phyloP scores from a whole-genome alignment of 2,113 vertebrate genomes.

The Malurus elegans region DNA sequence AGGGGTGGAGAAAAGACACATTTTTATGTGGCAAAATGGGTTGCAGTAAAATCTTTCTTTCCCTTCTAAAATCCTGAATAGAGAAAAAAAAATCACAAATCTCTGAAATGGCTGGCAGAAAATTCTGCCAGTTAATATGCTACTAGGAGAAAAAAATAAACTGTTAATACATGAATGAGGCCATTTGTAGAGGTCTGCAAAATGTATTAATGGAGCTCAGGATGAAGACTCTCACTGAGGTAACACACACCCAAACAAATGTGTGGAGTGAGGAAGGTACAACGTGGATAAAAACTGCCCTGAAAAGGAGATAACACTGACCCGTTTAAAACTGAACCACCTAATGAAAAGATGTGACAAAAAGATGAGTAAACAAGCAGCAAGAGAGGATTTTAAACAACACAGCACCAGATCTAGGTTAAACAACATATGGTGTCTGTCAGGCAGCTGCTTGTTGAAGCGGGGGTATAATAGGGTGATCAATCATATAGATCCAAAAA shows the following conservation, averaged over 20 bases:
- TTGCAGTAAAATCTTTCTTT: background rate
- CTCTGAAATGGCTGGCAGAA: background rate
- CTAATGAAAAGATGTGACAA: background rate
- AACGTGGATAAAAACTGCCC: background rate
- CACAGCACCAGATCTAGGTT: background rate
- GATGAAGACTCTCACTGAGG: background rate
- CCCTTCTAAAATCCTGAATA: background rate
- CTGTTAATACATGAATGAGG: background rate
- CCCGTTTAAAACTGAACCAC: background rate
- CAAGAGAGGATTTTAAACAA: background rate
- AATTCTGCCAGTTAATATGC: background rate
- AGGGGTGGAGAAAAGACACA: background rate
- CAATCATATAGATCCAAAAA: background rate
- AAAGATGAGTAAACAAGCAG: background rate
- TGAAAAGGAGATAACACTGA: background rate
- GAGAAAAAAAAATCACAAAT: background rate
- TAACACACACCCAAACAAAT: background rate
- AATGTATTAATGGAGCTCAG: background rate
- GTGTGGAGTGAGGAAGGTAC: background rate
- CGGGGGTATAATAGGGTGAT: background rate
- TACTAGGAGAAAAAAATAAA: background rate
- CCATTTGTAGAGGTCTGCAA: background rate
- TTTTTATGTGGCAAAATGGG: background rate
- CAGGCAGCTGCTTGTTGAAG: background rate
- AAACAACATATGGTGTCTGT: slow-evolving; percentile 27